Conservation (phyloP, 2,888 invertebrate species). For the Standfussiana lucernea region DNA sequence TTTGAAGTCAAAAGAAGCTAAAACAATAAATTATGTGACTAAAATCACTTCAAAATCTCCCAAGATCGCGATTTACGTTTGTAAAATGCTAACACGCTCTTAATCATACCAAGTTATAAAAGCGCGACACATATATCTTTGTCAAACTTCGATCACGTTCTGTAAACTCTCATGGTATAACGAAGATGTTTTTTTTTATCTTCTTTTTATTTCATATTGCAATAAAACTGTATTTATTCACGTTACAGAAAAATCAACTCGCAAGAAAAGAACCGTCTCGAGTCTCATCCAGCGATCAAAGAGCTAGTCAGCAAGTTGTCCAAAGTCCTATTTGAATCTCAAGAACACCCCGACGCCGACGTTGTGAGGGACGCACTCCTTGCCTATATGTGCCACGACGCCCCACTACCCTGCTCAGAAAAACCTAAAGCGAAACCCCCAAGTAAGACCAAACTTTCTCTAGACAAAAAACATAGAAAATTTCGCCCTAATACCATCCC, state of each 20-base stretch:
- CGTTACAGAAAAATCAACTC: constrained; percentile 89
- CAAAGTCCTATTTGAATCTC: constrained; percentile 92
- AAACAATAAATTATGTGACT: too few species aligned
- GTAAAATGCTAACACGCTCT: too few species aligned
- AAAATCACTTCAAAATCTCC: too few species aligned
- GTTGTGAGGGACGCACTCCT: constrained; percentile 95
- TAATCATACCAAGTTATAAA: neutral
- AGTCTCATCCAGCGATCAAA: constrained; percentile 94
- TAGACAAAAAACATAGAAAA: constrained; percentile 74
- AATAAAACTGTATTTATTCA: neutral
- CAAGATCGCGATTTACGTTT: too few species aligned
- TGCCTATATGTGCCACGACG: constrained; percentile 96
- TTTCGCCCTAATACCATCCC: constrained; percentile 69
- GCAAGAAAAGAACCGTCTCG: constrained; percentile 92
- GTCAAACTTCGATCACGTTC: neutral
- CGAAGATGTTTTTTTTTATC: neutral
- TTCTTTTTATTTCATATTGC: neutral
- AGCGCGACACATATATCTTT: neutral
- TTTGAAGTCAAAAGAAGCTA: too few species aligned
- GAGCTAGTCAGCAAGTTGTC: constrained; percentile 93
- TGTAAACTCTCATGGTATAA: neutral
- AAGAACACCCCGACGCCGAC: constrained; percentile 93
- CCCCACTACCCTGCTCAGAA: constrained; percentile 94
- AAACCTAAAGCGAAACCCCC: constrained; percentile 76
- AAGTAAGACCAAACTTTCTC: constrained; percentile 66